A percentile compares a stretch with the other conserved stretches of the same genome.
These are phyloP conservation scores for Cephus sareptanus DNA, from an alignment of 2,888 invertebrate genomes.

Conservation along the genomic window DNA sequence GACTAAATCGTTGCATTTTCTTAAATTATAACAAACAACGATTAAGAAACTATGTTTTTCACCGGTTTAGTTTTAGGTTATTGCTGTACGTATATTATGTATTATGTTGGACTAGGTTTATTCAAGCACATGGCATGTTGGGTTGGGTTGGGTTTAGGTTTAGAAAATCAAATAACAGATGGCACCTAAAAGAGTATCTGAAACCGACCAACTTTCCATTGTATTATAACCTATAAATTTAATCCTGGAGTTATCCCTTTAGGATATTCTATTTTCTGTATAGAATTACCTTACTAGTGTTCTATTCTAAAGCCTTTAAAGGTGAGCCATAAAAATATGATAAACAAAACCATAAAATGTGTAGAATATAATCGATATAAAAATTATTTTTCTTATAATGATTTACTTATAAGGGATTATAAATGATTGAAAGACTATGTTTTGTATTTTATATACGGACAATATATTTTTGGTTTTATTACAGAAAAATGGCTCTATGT, in stretches of 20 bases:
- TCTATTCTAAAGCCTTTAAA: not conserved
- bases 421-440: not conserved
- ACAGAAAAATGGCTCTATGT: slow-evolving; percentile 8
- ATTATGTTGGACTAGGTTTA: not conserved
- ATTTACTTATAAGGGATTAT: not conserved
- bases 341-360: not conserved
- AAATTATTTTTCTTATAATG: not conserved
- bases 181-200: not conserved
- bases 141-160: not conserved
- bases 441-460: not conserved
- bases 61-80: not conserved
- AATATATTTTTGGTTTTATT: not conserved
- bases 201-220: not conserved
- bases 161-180: not conserved
- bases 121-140: not conserved
- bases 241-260: not conserved
- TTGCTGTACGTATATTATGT: not conserved
- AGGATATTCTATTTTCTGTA: not conserved
- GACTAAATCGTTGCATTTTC: slow-evolving; percentile 27
- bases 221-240: not conserved
- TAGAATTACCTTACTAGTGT: not conserved
- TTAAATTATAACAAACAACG: not conserved
- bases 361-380: not conserved
- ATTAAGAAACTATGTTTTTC: slow-evolving; percentile 5
- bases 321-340: not conserved